Evolutionary conservation across 2,888 invertebrate species (phyloP).

Genomic region (Eulithis testata): DNA sequence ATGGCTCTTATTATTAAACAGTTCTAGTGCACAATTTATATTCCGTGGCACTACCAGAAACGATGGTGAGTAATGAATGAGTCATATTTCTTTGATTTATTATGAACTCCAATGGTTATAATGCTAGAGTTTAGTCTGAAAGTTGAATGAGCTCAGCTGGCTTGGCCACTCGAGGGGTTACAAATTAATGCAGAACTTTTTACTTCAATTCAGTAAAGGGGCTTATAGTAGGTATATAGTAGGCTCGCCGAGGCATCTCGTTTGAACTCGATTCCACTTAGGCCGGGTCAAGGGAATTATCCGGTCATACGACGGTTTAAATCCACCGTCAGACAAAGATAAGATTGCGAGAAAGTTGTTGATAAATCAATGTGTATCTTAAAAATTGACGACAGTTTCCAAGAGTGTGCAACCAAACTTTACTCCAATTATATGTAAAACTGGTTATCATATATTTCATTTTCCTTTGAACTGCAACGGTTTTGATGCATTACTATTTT

Average conservation of each 20-base stretch:
- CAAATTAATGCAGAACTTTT: background rate
- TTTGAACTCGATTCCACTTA: slow-evolving; percentile 1
- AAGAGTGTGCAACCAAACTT: background rate
- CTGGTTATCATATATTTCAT: background rate
- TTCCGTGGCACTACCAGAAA: background rate
- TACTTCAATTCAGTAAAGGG: background rate
- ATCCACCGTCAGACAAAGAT: background rate
- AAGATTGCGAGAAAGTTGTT: background rate
- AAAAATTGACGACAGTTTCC: background rate
- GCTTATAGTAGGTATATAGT: background rate
- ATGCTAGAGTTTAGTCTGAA: background rate
- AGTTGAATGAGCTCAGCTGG: slow-evolving; percentile 4
- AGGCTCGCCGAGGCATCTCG: background rate
- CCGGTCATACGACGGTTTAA: background rate
- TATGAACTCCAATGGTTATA: too few relatives aligned
- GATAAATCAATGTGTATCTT: background rate
- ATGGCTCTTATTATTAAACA: too few relatives aligned
- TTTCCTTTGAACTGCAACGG: background rate
- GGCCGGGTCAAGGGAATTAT: background rate
- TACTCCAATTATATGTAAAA: background rate
- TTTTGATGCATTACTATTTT: background rate
- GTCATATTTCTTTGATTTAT: slow-evolving; percentile 34
- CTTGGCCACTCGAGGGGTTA: background rate
- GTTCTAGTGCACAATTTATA: background rate
- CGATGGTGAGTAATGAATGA: slow-evolving; percentile 48